Evolutionary conservation across 2,888 invertebrate genomes (phyloP).

Genomic region (Lysandra bellargus): DNA sequence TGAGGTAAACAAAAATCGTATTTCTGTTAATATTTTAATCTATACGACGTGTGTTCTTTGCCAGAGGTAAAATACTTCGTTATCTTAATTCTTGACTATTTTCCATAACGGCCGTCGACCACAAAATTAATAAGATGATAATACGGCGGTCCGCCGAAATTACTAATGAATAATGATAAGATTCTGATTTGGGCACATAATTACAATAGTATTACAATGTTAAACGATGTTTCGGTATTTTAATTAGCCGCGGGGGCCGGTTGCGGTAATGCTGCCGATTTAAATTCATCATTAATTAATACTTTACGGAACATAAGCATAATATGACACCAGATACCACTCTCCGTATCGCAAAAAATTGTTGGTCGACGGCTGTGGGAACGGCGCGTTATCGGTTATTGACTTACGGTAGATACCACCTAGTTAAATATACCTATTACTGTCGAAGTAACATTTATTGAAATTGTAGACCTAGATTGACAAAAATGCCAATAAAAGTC

Average conservation of each 20-base stretch:
- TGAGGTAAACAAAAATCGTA: no score
- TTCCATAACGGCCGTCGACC: not conserved
- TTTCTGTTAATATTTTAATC: no score
- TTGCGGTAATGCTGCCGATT: not conserved
- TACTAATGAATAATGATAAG: not conserved
- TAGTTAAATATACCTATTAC: no score
- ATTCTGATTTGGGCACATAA: not conserved
- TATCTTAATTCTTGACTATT: not conserved
- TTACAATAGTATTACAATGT: slow-evolving; percentile 7
- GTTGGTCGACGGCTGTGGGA: not conserved
- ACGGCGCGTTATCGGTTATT: not conserved
- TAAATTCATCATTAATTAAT: not conserved
- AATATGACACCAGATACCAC: not conserved
- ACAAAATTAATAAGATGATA: not conserved
- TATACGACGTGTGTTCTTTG: not conserved
- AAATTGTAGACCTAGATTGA: no score
- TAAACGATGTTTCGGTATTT: not conserved
- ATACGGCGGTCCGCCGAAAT: not conserved
- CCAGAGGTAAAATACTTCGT: not conserved
- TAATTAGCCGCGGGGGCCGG: not conserved
- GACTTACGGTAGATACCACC: not conserved
- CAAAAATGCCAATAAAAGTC: no score
- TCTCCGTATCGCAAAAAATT: not conserved
- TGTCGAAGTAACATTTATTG: no score
- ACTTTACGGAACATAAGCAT: not conserved